Percentiles rank a stretch among this genome's conserved stretches.
Evolutionary conservation across 1,140 invertebrate species (phyloP).

Genomic region (Solenopsis fugax): DNA sequence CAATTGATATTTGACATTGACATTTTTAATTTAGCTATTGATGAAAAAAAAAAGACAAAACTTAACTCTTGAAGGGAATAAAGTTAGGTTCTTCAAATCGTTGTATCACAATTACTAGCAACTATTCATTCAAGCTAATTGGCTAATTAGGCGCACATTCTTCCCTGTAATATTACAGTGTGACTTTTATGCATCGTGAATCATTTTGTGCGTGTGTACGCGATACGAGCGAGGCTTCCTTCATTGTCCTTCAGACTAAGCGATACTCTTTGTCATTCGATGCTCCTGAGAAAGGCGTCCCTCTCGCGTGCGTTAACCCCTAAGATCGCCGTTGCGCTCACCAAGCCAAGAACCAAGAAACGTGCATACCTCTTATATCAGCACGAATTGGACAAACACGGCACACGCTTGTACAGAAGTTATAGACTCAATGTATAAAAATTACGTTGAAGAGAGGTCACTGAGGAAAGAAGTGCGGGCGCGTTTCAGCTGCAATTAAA

Average conservation of each 20-base stretch:
- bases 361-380: neutral
- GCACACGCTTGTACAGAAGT: neutral
- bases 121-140: slow-evolving; percentile 34
- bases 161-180: neutral
- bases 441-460: slow-evolving; percentile 15
- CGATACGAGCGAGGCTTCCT: slow-evolving; percentile 20
- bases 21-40: neutral
- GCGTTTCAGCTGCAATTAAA: slow-evolving; percentile 47
- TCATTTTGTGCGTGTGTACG: neutral
- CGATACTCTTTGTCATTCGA: slow-evolving; percentile 31
- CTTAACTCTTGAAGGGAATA: neutral
- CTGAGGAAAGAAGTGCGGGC: neutral
- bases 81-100: slow-evolving; percentile 6
- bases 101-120: slow-evolving; percentile 8
- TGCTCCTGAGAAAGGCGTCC: slow-evolving; percentile 38
- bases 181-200: slow-evolving; percentile 27
- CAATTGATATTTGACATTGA: neutral
- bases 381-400: neutral
- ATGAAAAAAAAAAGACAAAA: no score
- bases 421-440: slow-evolving; percentile 13
- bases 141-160: slow-evolving; percentile 25
- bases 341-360: neutral
- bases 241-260: neutral
- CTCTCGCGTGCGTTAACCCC: slow-evolving; percentile 32
- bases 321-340: neutral